Conservation (phyloP, 35 echinoderm and acorn worm genomes). For the Ophioderma brevispina region DNA sequence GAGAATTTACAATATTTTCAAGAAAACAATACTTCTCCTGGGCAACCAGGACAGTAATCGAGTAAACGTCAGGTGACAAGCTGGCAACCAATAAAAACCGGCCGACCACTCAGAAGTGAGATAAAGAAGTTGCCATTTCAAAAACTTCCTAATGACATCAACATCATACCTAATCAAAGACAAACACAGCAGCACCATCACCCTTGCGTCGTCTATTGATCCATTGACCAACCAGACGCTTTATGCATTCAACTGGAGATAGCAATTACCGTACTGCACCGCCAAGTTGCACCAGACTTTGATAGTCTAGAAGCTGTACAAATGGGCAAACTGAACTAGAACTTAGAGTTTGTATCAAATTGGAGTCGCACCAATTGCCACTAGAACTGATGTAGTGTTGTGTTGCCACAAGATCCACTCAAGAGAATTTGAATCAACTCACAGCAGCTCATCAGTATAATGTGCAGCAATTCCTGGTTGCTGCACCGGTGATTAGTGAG, state of each 20-base stretch:
- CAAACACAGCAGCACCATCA: not conserved
- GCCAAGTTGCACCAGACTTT: constrained; percentile 6
- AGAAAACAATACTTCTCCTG: constrained; percentile 72
- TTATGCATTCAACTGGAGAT: constrained; percentile 64
- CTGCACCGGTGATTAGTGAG: constrained; percentile 27
- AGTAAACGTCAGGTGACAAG: constrained; percentile 67
- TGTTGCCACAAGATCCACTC: not conserved
- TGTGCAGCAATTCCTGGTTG: no score
- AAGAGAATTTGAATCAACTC: no score
- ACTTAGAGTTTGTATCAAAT: constrained; percentile 8
- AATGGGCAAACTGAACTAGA: no score
- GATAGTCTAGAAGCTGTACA: not conserved
- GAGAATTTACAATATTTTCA: no score
- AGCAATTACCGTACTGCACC: constrained; percentile 32
- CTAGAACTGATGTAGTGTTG: not conserved
- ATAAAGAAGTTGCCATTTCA: constrained; percentile 17
- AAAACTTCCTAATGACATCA: constrained; percentile 26
- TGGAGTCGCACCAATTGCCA: constrained; percentile 5
- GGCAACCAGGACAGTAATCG: constrained; percentile 16
- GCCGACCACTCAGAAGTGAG: constrained; percentile 22
- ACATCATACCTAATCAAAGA: constrained; percentile 55
- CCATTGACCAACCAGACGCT: not conserved
- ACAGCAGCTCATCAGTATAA: no score
- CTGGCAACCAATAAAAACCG: constrained; percentile 30
- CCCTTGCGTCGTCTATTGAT: not conserved